Evolutionary conservation across 2,113 vertebrate species (phyloP), one percentile per base, ranked within the genome.

Genomic region (Cynocephalus volans): DNA sequence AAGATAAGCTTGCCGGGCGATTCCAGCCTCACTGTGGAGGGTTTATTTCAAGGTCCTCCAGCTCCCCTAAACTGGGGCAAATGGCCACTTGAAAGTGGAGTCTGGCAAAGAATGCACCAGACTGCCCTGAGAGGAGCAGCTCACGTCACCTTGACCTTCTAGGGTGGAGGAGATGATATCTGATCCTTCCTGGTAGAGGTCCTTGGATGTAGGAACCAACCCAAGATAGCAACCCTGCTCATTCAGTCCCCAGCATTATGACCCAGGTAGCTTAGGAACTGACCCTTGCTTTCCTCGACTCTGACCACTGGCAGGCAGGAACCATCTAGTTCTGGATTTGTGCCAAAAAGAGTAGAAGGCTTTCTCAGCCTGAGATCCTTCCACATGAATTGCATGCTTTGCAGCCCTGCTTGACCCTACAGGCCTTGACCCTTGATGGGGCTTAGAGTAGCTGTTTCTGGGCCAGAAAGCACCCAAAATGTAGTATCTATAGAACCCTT

Each of bases 281-380:
- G 69, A n/a, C 93, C 92, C 5, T 3, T 28, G 70, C 52, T 84
- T 58, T 48, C 89, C 41, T 86, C 81, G 0, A 23, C 54, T 69
- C 48, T 1, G 5, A 50, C 33, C 58, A 50, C n/a, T 6, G 95
- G 92, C 86, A 67, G 83, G 75, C 93, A 80, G 82, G 69, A 77
- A 7, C 97, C 96, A 92, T 92, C 97, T 98, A 93, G 58, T 31
- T 67, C 83, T 87, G 54, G 36, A 60, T 83, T 72, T 90, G 69
- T 92, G 95, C 97, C 96, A 95, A 33, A 14, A 12, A n/a, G 91
- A 70, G 65, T 7, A 56, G 92, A 62, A 70, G 86, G 75, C 65
- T 82, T 50, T 52, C 82, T 56, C 54, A 12, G 60, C 45, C 73
- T 8, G 31, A 87, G 54, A 8, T 28, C 4, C 19, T 45, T 88